These are phyloP conservation scores for Bos indicus DNA, from an alignment of 2,113 vertebrate genomes.

Conservation along the genomic window DNA sequence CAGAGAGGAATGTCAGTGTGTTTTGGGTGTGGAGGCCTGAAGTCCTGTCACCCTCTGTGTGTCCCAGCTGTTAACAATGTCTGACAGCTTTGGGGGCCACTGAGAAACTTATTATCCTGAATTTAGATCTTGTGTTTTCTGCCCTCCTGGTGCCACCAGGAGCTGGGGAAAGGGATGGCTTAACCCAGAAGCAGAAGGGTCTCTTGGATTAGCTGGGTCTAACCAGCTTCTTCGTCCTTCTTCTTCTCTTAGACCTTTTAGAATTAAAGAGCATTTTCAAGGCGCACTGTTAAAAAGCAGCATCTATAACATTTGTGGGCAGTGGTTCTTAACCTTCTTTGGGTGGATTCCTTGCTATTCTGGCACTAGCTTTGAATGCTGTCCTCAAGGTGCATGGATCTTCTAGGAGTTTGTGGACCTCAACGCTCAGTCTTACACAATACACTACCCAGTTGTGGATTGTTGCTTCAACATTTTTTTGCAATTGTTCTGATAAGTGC, in stretches of 20 bases:
- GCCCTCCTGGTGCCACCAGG: background rate
- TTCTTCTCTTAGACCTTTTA: background rate
- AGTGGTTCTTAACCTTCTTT: background rate
- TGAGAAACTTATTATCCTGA: background rate
- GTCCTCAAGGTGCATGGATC: background rate
- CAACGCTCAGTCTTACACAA: background rate
- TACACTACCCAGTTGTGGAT: background rate
- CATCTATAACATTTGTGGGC: background rate
- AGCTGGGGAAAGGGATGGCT: background rate
- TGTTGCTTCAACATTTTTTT: background rate
- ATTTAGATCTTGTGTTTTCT: background rate
- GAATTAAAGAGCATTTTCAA: slow-evolving; percentile 16
- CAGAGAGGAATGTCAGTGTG: background rate
- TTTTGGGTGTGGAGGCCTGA: background rate
- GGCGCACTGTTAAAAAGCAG: background rate
- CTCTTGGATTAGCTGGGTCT: background rate
- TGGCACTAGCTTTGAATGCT: background rate
- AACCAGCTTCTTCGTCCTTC: background rate
- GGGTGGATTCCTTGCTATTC: background rate
- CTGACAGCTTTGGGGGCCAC: background rate
- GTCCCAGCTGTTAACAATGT: background rate
- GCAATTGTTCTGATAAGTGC: background rate
- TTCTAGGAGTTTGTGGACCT: background rate
- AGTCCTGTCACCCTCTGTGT: background rate
- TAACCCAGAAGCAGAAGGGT: background rate